phyloP scores from a whole-genome alignment of 2,888 invertebrate genomes.

The Synergus japonicus region DNA sequence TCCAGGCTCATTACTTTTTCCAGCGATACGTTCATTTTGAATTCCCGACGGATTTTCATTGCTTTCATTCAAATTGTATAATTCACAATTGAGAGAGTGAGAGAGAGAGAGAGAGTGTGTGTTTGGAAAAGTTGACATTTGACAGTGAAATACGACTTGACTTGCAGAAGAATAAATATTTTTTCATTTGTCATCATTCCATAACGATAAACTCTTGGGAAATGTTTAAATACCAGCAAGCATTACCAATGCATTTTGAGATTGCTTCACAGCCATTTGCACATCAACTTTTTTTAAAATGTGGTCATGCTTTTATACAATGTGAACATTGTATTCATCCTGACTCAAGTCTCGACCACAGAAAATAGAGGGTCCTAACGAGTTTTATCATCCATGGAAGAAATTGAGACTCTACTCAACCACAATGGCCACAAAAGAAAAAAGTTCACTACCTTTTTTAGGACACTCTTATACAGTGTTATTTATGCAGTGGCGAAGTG shows the following conservation, averaged over 20 bases:
- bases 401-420: constrained; percentile 26
- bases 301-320: background rate
- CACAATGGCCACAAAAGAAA: constrained; percentile 28
- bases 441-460: constrained; percentile 9
- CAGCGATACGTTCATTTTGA: background rate
- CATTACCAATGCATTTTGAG: too few relatives aligned
- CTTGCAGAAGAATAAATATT: background rate
- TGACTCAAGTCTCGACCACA: background rate
- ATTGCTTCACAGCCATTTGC: background rate
- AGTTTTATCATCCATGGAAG: constrained; percentile 32
- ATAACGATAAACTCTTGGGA: too few relatives aligned
- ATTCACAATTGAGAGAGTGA: background rate
- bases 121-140: background rate
- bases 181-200: too few relatives aligned
- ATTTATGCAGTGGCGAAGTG: background rate
- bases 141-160: background rate
- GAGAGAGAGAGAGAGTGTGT: background rate
- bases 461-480: background rate
- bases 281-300: background rate
- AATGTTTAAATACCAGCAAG: too few relatives aligned
- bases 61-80: background rate
- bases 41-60: background rate
- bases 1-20: constrained; percentile 9
- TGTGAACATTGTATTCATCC: constrained; percentile 21
- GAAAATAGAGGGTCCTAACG: constrained; percentile 27